A percentile compares a stretch with the other conserved stretches of the same genome.
These are phyloP conservation scores for Napeogenes sylphis DNA, from an alignment of 2,888 invertebrate genomes.

Conservation along the genomic window DNA sequence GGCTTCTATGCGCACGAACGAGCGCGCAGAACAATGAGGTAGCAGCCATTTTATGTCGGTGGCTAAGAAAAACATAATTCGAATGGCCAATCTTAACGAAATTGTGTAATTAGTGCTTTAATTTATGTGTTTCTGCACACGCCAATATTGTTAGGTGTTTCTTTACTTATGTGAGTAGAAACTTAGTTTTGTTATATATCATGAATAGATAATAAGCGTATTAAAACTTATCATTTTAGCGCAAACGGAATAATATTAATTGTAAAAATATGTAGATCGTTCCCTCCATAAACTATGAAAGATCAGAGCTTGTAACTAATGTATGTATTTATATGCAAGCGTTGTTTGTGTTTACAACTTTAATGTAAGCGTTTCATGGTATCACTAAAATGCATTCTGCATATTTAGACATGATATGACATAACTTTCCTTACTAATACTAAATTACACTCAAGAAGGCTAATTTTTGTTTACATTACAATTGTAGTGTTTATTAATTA, in stretches of 20 bases:
- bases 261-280: constrained; percentile 55
- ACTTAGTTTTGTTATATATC: constrained; percentile 63
- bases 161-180: constrained; percentile 74
- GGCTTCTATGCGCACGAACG: constrained; percentile 79
- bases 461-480: constrained; percentile 65
- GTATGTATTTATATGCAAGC: constrained; percentile 44
- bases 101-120: constrained; percentile 78
- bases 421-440: constrained; percentile 68
- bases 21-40: constrained; percentile 79
- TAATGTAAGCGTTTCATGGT: constrained; percentile 43
- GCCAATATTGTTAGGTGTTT: constrained; percentile 69
- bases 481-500: constrained; percentile 61
- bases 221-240: constrained; percentile 54
- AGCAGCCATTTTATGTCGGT: constrained; percentile 79
- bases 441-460: constrained; percentile 49
- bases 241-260: constrained; percentile 38
- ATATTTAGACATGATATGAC: constrained; percentile 68
- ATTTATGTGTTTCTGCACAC: constrained; percentile 76
- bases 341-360: constrained; percentile 55
- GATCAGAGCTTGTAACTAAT: constrained; percentile 52
- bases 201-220: constrained; percentile 51
- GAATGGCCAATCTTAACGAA: constrained; percentile 78
- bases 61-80: constrained; percentile 78
- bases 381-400: constrained; percentile 52
- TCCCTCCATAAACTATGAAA: constrained; percentile 52